Conservation (phyloP, 2,113 vertebrate species). For the Campylorhamphus procurvoides region DNA sequence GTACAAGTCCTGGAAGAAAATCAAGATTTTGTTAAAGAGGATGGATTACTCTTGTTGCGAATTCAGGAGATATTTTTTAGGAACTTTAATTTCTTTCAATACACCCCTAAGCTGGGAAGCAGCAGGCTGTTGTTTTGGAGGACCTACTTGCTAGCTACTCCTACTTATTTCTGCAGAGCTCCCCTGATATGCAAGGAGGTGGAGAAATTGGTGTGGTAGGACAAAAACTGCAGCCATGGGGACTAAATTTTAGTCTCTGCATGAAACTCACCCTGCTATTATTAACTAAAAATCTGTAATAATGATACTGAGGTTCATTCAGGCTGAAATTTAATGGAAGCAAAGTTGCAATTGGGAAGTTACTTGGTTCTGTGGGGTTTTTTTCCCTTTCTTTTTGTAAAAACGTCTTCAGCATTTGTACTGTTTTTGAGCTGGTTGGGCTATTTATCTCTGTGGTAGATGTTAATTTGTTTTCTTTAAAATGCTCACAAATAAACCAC, state of each 20-base stretch:
- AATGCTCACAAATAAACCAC: not conserved
- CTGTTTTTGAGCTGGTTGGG: not conserved
- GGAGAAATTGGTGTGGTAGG: not conserved
- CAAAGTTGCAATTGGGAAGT: not conserved
- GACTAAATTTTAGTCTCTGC: not conserved
- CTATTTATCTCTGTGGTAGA: not conserved
- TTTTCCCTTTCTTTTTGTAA: not conserved
- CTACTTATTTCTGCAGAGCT: not conserved
- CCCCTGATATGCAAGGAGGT: not conserved
- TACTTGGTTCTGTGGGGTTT: not conserved
- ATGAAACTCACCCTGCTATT: not conserved
- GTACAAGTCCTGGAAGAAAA: not conserved
- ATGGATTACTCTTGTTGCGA: not conserved
- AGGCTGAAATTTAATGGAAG: not conserved
- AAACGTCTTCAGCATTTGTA: not conserved
- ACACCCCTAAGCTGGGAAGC: not conserved
- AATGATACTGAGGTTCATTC: not conserved
- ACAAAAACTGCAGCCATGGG: not conserved
- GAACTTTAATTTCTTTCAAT: not conserved
- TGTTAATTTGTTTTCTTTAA: not conserved
- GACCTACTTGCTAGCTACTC: not conserved
- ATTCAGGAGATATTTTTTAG: not conserved
- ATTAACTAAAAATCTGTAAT: not conserved
- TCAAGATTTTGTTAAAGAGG: not conserved
- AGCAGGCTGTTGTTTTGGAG: not conserved